Percentiles rank a stretch among this genome's conserved stretches.
Conservation (phyloP, 2,113 vertebrate species). For the Beaufortia kweichowensis region DNA sequence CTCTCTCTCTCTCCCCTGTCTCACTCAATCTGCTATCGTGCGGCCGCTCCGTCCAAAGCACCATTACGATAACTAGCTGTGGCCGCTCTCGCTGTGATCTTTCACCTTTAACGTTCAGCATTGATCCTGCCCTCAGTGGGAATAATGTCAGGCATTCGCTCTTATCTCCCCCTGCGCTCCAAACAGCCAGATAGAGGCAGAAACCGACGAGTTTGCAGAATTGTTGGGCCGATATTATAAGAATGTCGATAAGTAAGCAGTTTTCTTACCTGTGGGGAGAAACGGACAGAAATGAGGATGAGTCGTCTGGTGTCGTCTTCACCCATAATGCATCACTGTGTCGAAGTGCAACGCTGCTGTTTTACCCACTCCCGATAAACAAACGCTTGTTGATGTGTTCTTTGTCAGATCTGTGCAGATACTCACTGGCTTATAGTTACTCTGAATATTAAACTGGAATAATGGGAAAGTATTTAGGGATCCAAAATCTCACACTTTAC, state of each 20-base stretch:
- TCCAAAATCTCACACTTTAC: too few species aligned
- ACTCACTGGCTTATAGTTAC: too few species aligned
- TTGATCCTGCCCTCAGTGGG: slow-evolving; percentile 64
- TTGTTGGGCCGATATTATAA: slow-evolving; percentile 52
- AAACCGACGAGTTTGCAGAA: slow-evolving; percentile 70
- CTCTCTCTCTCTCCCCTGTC: slow-evolving; percentile 16
- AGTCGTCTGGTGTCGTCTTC: slow-evolving; percentile 9
- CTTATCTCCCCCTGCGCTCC: slow-evolving; percentile 60
- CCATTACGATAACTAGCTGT: slow-evolving; percentile 65
- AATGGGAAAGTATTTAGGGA: too few species aligned
- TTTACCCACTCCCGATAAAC: too few species aligned
- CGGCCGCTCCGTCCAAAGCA: slow-evolving; percentile 53
- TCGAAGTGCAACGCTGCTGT: not conserved
- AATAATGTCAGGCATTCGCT: slow-evolving; percentile 66
- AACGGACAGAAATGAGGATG: slow-evolving; percentile 37
- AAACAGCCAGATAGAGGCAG: slow-evolving; percentile 54
- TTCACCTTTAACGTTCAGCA: slow-evolving; percentile 67
- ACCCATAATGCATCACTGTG: slow-evolving; percentile 12
- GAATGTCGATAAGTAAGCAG: slow-evolving; percentile 70
- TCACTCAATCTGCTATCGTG: slow-evolving; percentile 10
- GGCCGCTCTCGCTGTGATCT: slow-evolving; percentile 56
- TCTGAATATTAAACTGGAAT: too few species aligned
- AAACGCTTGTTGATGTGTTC: not conserved
- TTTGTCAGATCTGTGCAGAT: not conserved
- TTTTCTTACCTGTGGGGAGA: slow-evolving; percentile 59